These are phyloP conservation scores for Elgaria multicarinata DNA, from an alignment of 2,113 vertebrate species.

Conservation along the genomic window DNA sequence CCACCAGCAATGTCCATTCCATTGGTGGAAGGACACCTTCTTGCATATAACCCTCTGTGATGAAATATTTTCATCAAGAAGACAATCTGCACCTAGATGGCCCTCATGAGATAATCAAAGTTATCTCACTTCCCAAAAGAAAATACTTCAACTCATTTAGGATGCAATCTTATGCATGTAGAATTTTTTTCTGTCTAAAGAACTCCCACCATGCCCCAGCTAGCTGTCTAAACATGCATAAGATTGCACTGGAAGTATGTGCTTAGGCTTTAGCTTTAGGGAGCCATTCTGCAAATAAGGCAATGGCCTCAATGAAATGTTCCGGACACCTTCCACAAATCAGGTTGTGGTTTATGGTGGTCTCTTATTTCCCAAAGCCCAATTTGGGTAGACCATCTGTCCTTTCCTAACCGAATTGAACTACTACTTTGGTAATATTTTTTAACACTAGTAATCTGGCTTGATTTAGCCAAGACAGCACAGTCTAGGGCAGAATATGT, in stretches of 20 bases:
- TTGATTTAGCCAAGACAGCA: background rate
- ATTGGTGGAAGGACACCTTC: too few relatives aligned
- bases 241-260: too few relatives aligned
- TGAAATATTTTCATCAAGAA: background rate
- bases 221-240: too few relatives aligned
- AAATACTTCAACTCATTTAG: slow-evolving; percentile 50
- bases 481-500: background rate
- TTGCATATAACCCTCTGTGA: background rate
- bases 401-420: background rate
- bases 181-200: too few relatives aligned
- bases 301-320: background rate
- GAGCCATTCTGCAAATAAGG: background rate
- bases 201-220: too few relatives aligned
- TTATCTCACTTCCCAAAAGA: slow-evolving; percentile 27
- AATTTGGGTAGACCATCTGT: slow-evolving; percentile 38
- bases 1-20: too few relatives aligned
- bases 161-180: too few relatives aligned
- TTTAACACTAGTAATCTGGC: background rate
- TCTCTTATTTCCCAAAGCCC: slow-evolving; percentile 50
- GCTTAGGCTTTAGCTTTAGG: background rate
- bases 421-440: background rate
- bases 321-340: background rate
- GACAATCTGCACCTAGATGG: background rate
- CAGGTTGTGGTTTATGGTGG: slow-evolving; percentile 43
- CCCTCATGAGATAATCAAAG: background rate